Conservation (phyloP, 2,797 vertebrate species). For the Syngnathus acus region DNA sequence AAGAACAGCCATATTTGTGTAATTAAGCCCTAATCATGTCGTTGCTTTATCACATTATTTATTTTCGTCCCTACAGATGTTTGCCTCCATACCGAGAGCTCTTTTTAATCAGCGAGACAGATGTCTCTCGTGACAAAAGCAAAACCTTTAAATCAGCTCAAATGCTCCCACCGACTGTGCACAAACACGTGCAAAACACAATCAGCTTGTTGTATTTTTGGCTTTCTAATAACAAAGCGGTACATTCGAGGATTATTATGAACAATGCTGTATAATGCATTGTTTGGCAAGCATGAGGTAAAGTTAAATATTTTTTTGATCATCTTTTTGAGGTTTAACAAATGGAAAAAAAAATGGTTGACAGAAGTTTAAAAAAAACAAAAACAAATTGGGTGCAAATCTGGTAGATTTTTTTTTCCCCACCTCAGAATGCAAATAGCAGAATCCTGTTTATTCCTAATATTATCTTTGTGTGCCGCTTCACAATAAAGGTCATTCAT, state of each 20-base stretch:
- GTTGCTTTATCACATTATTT: constrained; percentile 47
- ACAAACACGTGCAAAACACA: constrained; percentile 14
- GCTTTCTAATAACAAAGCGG: constrained; percentile 3
- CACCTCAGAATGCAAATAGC: not conserved
- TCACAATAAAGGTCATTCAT: not conserved
- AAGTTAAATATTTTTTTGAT: not conserved
- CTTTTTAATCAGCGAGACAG: constrained; percentile 52
- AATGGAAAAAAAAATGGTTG: not conserved
- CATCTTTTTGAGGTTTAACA: not conserved
- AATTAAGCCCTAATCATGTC: constrained; percentile 58
- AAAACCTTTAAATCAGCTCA: constrained; percentile 29
- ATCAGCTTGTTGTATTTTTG: constrained; percentile 10
- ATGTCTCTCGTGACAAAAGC: constrained; percentile 45
- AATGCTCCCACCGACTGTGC: constrained; percentile 17
- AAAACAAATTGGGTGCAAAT: not conserved
- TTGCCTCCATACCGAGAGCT: constrained; percentile 43
- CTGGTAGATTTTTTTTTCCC: not conserved
- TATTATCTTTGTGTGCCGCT: not conserved
- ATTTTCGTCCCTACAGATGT: constrained; percentile 55
- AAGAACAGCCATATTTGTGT: constrained; percentile 39
- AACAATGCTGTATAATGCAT: not conserved
- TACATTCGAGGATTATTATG: not conserved
- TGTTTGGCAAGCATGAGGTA: not conserved
- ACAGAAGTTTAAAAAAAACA: not conserved
- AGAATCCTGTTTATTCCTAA: not conserved